Conservation (phyloP, 2,888 invertebrate genomes). For the Sphaeridia pumilis region DNA sequence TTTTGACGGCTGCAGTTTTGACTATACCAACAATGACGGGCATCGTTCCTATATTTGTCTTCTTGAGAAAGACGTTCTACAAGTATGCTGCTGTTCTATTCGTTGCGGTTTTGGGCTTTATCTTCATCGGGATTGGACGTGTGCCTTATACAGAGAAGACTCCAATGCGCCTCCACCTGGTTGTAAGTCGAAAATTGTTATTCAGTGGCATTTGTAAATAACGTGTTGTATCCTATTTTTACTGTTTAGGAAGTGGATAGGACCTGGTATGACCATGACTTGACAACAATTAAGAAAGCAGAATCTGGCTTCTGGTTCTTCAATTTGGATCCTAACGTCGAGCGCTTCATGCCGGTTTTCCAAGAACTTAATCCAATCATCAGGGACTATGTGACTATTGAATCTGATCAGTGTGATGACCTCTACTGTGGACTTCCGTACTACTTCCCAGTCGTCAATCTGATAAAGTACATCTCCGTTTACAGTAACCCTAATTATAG, state of each 20-base stretch:
- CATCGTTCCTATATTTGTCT: conserved; percentile 26
- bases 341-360: conserved; percentile 19
- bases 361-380: conserved; percentile 23
- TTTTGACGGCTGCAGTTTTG: conserved; percentile 21
- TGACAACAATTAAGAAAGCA: conserved; percentile 16
- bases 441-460: conserved; percentile 26
- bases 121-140: conserved; percentile 10
- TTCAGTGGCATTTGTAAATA: neutral
- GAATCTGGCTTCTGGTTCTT: conserved; percentile 33
- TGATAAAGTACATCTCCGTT: conserved; percentile 21
- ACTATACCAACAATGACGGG: conserved; percentile 26
- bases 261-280: conserved; percentile 22
- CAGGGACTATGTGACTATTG: conserved; percentile 11
- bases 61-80: conserved; percentile 26
- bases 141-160: conserved; percentile 29
- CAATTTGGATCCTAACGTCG: conserved; percentile 28
- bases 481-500: too few species aligned
- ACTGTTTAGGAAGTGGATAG: conserved; percentile 19
- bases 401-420: conserved; percentile 22
- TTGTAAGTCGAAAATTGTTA: conserved; percentile 16
- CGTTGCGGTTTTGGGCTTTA: conserved; percentile 10
- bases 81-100: neutral
- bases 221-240: neutral
- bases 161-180: conserved; percentile 30
- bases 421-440: conserved; percentile 33